These are phyloP conservation scores for Pseudomyrmex dendroicus DNA, from an alignment of 1,140 invertebrate genomes.

Conservation along the genomic window DNA sequence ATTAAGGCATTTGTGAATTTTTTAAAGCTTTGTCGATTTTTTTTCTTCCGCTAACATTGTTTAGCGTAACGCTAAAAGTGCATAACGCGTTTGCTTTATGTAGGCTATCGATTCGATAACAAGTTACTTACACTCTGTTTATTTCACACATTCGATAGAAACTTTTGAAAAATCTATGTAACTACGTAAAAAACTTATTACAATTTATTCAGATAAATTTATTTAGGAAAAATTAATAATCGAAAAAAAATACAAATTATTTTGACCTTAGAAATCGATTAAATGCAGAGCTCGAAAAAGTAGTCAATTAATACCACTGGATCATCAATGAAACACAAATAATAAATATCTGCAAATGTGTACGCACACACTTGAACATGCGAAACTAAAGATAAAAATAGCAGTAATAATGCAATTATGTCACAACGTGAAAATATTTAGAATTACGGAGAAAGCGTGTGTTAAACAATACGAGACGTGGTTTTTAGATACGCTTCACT, in stretches of 20 bases:
- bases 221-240: too few relatives aligned
- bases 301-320: background rate
- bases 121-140: conserved; percentile 34
- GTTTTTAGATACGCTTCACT: background rate
- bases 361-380: too few relatives aligned
- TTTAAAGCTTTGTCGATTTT: conserved; percentile 1
- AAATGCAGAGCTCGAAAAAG: background rate
- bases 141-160: conserved; percentile 12
- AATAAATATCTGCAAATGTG: too few relatives aligned
- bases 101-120: conserved; percentile 40
- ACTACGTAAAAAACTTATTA: background rate
- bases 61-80: conserved; percentile 18
- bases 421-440: too few relatives aligned
- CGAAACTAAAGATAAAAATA: too few relatives aligned
- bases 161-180: background rate
- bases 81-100: conserved; percentile 28
- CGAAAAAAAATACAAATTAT: background rate
- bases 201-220: background rate
- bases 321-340: too few relatives aligned
- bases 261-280: background rate
- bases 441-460: too few relatives aligned
- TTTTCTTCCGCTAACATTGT: conserved; percentile 8
- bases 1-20: background rate
- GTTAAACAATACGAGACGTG: background rate
- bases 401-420: too few relatives aligned